phyloP scores from a whole-genome alignment of 2,888 invertebrate species.

The Glaucopsyche alexis region DNA sequence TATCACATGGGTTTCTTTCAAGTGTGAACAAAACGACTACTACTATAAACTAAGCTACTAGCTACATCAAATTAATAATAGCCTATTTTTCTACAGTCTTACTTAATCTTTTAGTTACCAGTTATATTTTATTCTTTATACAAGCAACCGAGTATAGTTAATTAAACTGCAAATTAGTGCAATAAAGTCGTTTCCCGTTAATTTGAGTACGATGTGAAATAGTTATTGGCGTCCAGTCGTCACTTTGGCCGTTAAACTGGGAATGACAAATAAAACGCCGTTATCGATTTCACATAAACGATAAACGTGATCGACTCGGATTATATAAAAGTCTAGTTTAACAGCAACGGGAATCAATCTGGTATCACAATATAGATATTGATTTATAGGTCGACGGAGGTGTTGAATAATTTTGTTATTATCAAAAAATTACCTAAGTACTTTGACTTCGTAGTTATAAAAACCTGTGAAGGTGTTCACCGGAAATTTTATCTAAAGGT shows the following conservation, averaged over 20 bases:
- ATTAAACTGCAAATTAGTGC: neutral
- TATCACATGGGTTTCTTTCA: too few relatives aligned
- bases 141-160: neutral
- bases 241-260: constrained; percentile 73
- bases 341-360: constrained; percentile 50
- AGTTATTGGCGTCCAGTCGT: constrained; percentile 75
- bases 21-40: too few relatives aligned
- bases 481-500: too few relatives aligned
- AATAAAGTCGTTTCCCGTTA: constrained; percentile 32
- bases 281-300: constrained; percentile 78
- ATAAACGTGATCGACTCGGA: constrained; percentile 69
- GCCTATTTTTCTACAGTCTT: too few relatives aligned
- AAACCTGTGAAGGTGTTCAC: too few relatives aligned
- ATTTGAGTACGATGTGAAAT: constrained; percentile 64
- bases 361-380: constrained; percentile 29
- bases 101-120: neutral
- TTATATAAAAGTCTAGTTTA: constrained; percentile 61
- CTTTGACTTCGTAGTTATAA: too few relatives aligned
- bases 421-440: neutral
- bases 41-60: too few relatives aligned
- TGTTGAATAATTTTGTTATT: neutral
- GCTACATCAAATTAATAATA: too few relatives aligned
- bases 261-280: constrained; percentile 74
- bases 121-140: too few relatives aligned
- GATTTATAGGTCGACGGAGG: neutral